phyloP scores from a whole-genome alignment of 2,113 vertebrate species.

The Solea senegalensis region DNA sequence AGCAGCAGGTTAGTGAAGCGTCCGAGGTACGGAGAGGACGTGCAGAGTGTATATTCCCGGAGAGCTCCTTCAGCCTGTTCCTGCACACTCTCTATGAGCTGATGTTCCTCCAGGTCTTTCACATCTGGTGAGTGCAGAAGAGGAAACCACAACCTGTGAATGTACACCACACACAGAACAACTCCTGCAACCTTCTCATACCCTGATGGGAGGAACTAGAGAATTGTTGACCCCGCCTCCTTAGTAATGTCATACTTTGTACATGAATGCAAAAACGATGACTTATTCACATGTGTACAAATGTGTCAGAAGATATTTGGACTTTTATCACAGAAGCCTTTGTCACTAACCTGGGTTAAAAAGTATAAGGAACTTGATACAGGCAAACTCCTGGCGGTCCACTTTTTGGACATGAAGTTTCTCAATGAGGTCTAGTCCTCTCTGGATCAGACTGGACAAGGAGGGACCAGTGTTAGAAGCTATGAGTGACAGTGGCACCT shows the following conservation, averaged over 20 bases:
- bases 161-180: not conserved
- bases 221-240: too few species aligned
- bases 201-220: not conserved
- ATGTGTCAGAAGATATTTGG: too few species aligned
- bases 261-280: too few species aligned
- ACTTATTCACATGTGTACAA: too few species aligned
- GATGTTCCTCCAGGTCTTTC: constrained; percentile 88
- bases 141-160: not conserved
- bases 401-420: constrained; percentile 85
- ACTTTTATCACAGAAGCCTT: too few species aligned
- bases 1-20: constrained; percentile 89
- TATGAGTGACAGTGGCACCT: constrained; percentile 86
- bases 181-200: not conserved
- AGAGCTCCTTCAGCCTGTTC: constrained; percentile 88
- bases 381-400: constrained; percentile 89
- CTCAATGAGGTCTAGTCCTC: constrained; percentile 86
- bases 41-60: constrained; percentile 88
- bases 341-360: constrained; percentile 90
- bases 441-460: constrained; percentile 84
- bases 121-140: constrained; percentile 77
- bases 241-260: too few species aligned
- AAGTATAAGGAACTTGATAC: constrained; percentile 93
- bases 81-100: constrained; percentile 86
- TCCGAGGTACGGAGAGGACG: constrained; percentile 85
- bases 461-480: constrained; percentile 81